These are phyloP conservation scores for Theonella swinhoei DNA, from an alignment of 37 sponge, comb jelly and placozoan species.

Conservation along the genomic window DNA sequence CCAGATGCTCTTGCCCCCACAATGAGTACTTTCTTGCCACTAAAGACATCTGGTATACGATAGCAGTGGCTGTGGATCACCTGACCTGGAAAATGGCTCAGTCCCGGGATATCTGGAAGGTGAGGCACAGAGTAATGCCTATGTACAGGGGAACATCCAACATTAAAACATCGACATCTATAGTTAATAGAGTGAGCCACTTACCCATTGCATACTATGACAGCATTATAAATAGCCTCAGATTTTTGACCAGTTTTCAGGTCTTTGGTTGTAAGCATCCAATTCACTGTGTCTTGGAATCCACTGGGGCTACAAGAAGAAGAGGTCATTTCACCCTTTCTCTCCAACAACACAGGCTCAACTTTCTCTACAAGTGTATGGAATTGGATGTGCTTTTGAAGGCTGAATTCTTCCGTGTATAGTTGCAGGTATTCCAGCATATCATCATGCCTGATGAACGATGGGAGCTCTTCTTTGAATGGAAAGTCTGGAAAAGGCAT, in stretches of 20 bases:
- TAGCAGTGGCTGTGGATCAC: slow-evolving; percentile 77
- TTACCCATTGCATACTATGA: slow-evolving; percentile 89
- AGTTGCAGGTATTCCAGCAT: slow-evolving; percentile 60
- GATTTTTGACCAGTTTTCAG: slow-evolving; percentile 1
- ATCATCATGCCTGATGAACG: slow-evolving; percentile 65
- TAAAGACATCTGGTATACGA: slow-evolving; percentile 49
- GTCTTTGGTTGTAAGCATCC: slow-evolving; percentile 47
- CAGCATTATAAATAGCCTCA: slow-evolving; percentile 55
- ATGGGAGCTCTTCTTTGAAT: slow-evolving; percentile 49
- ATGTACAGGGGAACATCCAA: not conserved
- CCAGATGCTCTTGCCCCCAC: slow-evolving; percentile 77
- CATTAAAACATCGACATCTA: too few relatives aligned
- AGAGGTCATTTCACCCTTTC: not conserved
- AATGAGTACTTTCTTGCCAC: slow-evolving; percentile 57
- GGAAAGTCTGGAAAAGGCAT: slow-evolving; percentile 79
- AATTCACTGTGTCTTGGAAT: slow-evolving; percentile 13
- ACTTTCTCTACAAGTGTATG: slow-evolving; percentile 51
- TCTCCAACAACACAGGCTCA: slow-evolving; percentile 17
- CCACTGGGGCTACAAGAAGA: too few relatives aligned
- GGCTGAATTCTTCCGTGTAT: slow-evolving; percentile 55
- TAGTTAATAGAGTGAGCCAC: too few relatives aligned
- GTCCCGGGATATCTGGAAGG: slow-evolving; percentile 36
- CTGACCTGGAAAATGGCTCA: slow-evolving; percentile 53
- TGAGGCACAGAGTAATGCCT: slow-evolving; percentile 73
- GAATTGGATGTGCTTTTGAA: slow-evolving; percentile 53